phyloP scores from a whole-genome alignment of 2,797 vertebrate species.

The Cynopterus sphinx region DNA sequence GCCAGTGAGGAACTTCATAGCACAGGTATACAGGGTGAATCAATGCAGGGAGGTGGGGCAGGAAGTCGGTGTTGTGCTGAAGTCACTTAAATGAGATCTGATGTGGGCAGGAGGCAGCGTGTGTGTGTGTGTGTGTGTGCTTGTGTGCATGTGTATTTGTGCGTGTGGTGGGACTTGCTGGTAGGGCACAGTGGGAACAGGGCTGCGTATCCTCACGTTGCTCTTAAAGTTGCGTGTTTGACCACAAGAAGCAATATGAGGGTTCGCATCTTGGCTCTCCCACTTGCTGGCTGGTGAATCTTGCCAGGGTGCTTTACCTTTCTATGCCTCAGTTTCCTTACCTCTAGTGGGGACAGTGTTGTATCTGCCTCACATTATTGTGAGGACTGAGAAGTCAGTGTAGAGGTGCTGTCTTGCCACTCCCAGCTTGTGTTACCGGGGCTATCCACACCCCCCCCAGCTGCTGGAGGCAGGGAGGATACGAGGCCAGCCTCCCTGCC shows the following conservation, averaged over 20 bases:
- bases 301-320: background rate
- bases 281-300: background rate
- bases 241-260: background rate
- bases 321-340: background rate
- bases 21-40: background rate
- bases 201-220: background rate
- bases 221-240: background rate
- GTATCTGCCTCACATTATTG: background rate
- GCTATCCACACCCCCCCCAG: background rate
- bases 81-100: background rate
- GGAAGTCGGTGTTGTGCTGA: background rate
- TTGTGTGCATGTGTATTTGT: too few species aligned
- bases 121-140: background rate
- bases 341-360: background rate
- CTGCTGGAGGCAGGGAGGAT: background rate
- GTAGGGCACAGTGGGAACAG: background rate
- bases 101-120: background rate
- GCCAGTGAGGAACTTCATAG: background rate
- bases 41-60: background rate
- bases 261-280: background rate
- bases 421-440: background rate
- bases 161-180: background rate
- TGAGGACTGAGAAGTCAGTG: too few species aligned
- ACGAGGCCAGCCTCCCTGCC: too few species aligned
- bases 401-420: background rate